These are phyloP conservation scores for Cryptoblepharus egeriae DNA, from an alignment of 2,797 vertebrate genomes.

Conservation along the genomic window DNA sequence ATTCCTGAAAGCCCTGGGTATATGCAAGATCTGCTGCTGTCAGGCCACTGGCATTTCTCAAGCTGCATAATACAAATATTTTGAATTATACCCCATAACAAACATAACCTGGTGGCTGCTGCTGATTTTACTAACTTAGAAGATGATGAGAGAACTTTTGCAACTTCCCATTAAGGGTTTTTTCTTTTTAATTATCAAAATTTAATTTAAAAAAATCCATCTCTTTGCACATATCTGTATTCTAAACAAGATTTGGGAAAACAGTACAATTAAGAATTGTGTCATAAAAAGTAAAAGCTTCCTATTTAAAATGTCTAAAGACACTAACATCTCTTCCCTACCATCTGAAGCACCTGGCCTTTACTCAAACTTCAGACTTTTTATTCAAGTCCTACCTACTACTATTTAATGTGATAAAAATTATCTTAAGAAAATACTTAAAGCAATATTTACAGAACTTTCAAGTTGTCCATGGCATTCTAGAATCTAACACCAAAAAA, in stretches of 20 bases:
- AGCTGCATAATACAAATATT: slow-evolving; percentile 84
- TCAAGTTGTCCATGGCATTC: slow-evolving; percentile 82
- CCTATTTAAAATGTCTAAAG: slow-evolving; percentile 73
- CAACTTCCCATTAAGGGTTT: slow-evolving; percentile 70
- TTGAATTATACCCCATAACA: slow-evolving; percentile 82
- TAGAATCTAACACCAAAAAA: slow-evolving; percentile 63
- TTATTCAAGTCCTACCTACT: slow-evolving; percentile 54
- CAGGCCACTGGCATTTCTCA: slow-evolving; percentile 93
- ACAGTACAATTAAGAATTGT: slow-evolving; percentile 71
- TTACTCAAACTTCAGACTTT: slow-evolving; percentile 77
- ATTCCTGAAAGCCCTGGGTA: slow-evolving; percentile 91
- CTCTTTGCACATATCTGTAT: slow-evolving; percentile 69
- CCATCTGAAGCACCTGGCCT: slow-evolving; percentile 74
- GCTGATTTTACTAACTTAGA: slow-evolving; percentile 79
- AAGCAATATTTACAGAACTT: slow-evolving; percentile 75
- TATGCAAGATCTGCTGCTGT: slow-evolving; percentile 94
- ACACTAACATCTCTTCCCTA: slow-evolving; percentile 54
- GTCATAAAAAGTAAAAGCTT: slow-evolving; percentile 66
- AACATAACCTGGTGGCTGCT: slow-evolving; percentile 57
- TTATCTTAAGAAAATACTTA: slow-evolving; percentile 64
- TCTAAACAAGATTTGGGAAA: slow-evolving; percentile 75
- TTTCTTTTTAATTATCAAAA: slow-evolving; percentile 54
- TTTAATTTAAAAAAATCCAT: slow-evolving; percentile 70
- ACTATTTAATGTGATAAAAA: slow-evolving; percentile 65
- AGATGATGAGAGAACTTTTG: slow-evolving; percentile 71